Evolutionary conservation across 1,140 invertebrate species (phyloP), one percentile per base, ranked within the genome.

Genomic region (Cephus cinctus): DNA sequence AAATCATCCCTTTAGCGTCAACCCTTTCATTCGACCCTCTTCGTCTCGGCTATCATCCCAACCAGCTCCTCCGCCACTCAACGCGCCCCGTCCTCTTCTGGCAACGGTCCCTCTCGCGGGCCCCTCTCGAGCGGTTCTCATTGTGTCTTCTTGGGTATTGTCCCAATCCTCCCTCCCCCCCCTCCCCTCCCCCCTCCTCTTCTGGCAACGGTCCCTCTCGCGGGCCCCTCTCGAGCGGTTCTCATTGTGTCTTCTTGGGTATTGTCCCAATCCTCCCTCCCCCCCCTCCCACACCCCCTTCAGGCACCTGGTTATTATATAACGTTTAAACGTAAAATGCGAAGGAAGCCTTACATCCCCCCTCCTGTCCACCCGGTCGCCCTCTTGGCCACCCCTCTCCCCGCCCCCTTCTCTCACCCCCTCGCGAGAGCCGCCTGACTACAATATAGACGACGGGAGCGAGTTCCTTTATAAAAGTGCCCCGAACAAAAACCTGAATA

Each of bases 401-500:
- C 27, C 34, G 23, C 34, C n/a, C 34, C 23, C 42, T 44, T 40
- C 42, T 50, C 49, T 48, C 47, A 47, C 36, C 43, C 34, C 12
- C 35, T 12, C 8, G 8, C 9, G 35, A 36, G 35, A 16, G 14
- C 9, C 35, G 9, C 9, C 11, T 12, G 9, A n/a, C 35, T 12
- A 8, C 35, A 9, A 38, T 11, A 38, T 8, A 36, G 35, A 18
- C 30, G 12, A 22, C 16, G 31, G 43, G 14, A 12, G 30, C n/a
- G 43, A 44, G 35, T 40, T 45, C 43, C 34, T 50, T 44, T 32
- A 45, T 52, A 56, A 52, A 51, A 56, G 25, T 45, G 27, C 18
- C 43, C 22, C 19, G 45, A 50, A 58, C 43, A 51, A 51, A 54
- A 54, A 53, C 18, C 35, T 57, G 53, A 63, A 59, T 63, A 59